Evolutionary conservation across 2,113 vertebrate genomes (phyloP).

Genomic region (Pelecanus crispus): DNA sequence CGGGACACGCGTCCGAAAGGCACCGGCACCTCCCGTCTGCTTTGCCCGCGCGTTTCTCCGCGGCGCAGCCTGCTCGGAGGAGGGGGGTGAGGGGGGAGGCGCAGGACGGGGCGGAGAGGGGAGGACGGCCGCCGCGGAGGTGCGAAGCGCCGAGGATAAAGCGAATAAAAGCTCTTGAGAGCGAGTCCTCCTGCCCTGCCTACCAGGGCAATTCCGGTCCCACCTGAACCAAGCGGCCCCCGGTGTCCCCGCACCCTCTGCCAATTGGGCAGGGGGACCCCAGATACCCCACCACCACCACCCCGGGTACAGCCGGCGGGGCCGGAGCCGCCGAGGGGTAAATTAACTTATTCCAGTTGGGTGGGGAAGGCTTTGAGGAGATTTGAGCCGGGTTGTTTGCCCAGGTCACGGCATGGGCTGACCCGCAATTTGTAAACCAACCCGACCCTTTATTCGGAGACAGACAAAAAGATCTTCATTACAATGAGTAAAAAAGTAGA

Average conservation of each 20-base stretch:
- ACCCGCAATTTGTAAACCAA: conserved; percentile 66
- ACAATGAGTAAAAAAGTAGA: conserved; percentile 15
- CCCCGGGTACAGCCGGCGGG: background rate
- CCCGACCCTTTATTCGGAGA: conserved; percentile 35
- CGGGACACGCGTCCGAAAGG: background rate
- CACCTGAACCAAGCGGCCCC: background rate
- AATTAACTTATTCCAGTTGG: conserved; percentile 58
- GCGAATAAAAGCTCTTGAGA: background rate
- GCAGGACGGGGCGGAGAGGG: background rate
- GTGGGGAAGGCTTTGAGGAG: conserved; percentile 48
- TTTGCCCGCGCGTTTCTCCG: background rate
- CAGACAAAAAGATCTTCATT: conserved; percentile 43
- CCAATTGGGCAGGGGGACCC: background rate
- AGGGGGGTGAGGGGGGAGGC: background rate
- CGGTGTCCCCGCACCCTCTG: background rate
- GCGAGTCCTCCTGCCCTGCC: background rate
- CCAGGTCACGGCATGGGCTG: conserved; percentile 62
- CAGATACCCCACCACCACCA: background rate
- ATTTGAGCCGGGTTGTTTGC: conserved; percentile 63
- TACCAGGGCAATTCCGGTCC: fast-evolving
- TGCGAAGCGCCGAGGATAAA: background rate
- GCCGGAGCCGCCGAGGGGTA: background rate
- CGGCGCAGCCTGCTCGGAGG: background rate
- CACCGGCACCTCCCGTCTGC: background rate
- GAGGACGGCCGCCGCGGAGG: background rate